These are phyloP conservation scores for Vireo altiloquus DNA, from an alignment of 2,113 vertebrate species.

Conservation along the genomic window DNA sequence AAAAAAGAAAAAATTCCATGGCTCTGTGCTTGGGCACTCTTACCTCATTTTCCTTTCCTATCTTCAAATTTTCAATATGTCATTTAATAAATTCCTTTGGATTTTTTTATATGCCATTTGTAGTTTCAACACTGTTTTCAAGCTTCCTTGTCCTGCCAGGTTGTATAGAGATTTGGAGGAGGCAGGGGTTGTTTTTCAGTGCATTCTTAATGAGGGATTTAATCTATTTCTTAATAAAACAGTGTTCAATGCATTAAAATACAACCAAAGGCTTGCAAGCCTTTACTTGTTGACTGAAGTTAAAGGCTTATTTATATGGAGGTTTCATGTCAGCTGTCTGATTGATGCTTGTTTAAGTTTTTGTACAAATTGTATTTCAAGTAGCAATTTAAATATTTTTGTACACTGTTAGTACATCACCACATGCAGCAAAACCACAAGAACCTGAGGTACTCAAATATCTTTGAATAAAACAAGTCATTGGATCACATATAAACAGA, in stretches of 20 bases:
- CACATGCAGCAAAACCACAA: constrained; percentile 16
- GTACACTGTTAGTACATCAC: not conserved
- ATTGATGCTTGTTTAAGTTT: not conserved
- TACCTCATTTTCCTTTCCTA: not conserved
- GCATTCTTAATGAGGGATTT: not conserved
- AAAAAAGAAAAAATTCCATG: not conserved
- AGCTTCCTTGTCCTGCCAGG: not conserved
- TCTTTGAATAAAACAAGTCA: not conserved
- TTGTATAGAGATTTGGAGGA: not conserved
- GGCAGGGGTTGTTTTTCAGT: not conserved
- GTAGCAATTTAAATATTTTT: constrained; percentile 26
- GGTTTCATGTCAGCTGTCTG: not conserved
- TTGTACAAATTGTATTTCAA: constrained; percentile 32
- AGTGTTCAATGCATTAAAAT: not conserved
- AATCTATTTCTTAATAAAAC: not conserved
- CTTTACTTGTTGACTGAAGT: not conserved
- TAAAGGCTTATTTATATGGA: not conserved
- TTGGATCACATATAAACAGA: not conserved
- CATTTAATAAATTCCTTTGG: not conserved
- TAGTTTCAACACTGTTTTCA: not conserved
- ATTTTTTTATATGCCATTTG: not conserved
- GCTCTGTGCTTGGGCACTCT: not conserved
- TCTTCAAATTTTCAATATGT: not conserved
- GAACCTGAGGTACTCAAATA: not conserved
- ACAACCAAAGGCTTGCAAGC: not conserved